Conservation (phyloP, 2,888 invertebrate species). For the Copidosoma aretas region DNA sequence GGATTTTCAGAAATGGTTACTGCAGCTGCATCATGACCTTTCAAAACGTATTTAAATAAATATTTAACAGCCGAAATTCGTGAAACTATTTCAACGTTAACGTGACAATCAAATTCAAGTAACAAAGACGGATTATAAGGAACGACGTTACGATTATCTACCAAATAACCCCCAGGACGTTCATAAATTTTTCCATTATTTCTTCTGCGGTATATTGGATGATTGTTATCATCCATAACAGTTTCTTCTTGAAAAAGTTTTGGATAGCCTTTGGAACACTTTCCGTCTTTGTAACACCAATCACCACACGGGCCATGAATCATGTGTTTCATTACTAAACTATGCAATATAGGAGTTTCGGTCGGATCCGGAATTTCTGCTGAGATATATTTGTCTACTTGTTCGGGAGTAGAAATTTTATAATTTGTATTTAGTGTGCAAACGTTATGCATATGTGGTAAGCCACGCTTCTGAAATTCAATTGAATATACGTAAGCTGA, state of each 20-base stretch:
- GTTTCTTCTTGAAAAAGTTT: slow-evolving; percentile 46
- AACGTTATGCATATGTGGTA: slow-evolving; percentile 41
- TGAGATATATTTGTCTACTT: slow-evolving; percentile 39
- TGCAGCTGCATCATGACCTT: slow-evolving; percentile 30
- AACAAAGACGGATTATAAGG: slow-evolving; percentile 44
- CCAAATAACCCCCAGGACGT: slow-evolving; percentile 24
- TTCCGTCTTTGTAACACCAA: slow-evolving; percentile 41
- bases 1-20: slow-evolving; percentile 19
- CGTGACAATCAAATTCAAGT: slow-evolving; percentile 46
- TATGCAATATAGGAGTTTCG: slow-evolving; percentile 46
- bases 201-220: slow-evolving; percentile 44
- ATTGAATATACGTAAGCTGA: slow-evolving; percentile 38
- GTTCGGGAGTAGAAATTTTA: slow-evolving; percentile 39
- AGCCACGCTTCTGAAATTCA: slow-evolving; percentile 43
- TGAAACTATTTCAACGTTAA: slow-evolving; percentile 50
- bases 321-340: slow-evolving; percentile 53
- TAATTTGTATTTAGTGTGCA: slow-evolving; percentile 33
- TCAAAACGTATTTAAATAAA: slow-evolving; percentile 43
- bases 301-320: slow-evolving; percentile 55
- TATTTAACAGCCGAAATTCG: slow-evolving; percentile 48
- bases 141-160: slow-evolving; percentile 54
- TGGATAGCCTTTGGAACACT: slow-evolving; percentile 49
- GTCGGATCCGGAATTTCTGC: slow-evolving; percentile 55
- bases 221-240: slow-evolving; percentile 44
- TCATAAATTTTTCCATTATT: slow-evolving; percentile 39